These are phyloP conservation scores for Takifugu bimaculatus DNA, from an alignment of 2,113 vertebrate genomes.

Conservation along the genomic window DNA sequence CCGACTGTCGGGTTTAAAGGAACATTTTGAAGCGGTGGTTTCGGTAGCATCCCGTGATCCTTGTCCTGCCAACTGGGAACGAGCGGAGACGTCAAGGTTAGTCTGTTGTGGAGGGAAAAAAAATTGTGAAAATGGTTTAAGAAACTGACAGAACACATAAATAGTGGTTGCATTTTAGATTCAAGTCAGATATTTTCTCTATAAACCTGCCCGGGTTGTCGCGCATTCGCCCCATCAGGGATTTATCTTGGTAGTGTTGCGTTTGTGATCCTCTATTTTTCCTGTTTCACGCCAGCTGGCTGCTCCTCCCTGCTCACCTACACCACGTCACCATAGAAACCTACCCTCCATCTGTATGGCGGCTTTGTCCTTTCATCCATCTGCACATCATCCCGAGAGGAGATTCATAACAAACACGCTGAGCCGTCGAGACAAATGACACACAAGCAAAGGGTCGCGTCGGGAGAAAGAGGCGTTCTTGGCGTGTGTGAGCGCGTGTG, in stretches of 20 bases:
- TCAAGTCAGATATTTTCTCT: background rate
- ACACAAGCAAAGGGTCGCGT: slow-evolving; percentile 5
- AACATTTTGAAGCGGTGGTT: slow-evolving; percentile 13
- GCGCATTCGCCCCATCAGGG: slow-evolving; percentile 55
- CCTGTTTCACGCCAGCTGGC: slow-evolving; percentile 55
- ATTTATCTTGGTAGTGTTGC: slow-evolving; percentile 46
- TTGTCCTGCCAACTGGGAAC: slow-evolving; percentile 28
- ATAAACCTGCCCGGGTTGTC: slow-evolving; percentile 2
- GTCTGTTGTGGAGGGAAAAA: slow-evolving; percentile 1
- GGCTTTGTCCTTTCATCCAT: slow-evolving; percentile 41
- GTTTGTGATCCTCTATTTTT: slow-evolving; percentile 36
- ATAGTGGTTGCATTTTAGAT: background rate
- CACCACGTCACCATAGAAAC: slow-evolving; percentile 48
- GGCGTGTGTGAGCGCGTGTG: background rate
- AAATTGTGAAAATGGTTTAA: background rate
- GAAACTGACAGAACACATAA: slow-evolving; percentile 3
- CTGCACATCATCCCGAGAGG: slow-evolving; percentile 11
- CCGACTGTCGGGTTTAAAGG: slow-evolving; percentile 13
- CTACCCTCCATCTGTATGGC: slow-evolving; percentile 49
- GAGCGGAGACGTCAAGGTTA: slow-evolving; percentile 20
- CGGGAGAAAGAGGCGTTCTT: background rate
- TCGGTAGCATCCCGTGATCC: slow-evolving; percentile 28
- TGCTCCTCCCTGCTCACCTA: slow-evolving; percentile 43
- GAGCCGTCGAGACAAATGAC: slow-evolving; percentile 1
- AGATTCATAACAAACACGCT: slow-evolving; percentile 5